Evolutionary conservation across 2,888 invertebrate genomes (phyloP).

Genomic region (Oligia strigilis): DNA sequence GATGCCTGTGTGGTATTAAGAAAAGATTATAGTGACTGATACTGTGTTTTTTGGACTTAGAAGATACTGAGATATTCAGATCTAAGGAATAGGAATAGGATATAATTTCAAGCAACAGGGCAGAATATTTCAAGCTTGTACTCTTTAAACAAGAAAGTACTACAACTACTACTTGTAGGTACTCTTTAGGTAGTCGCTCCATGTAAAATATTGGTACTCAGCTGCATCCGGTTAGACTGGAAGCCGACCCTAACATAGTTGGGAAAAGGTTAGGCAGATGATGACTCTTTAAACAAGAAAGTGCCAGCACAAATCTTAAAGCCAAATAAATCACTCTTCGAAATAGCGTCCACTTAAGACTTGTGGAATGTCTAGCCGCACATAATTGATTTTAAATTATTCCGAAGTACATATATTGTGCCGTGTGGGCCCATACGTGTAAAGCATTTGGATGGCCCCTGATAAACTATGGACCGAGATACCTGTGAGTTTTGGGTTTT

Average conservation of each 20-base stretch:
- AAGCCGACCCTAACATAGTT: no score
- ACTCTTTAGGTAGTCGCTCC: no score
- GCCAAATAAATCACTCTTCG: constrained; percentile 63
- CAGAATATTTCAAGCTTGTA: neutral
- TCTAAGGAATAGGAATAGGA: no score
- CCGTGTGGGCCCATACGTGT: constrained; percentile 73
- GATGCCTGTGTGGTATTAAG: neutral
- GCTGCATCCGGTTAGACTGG: no score
- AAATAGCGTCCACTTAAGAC: constrained; percentile 61
- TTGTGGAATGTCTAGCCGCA: constrained; percentile 74
- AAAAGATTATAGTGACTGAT: no score
- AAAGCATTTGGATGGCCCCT: constrained; percentile 74
- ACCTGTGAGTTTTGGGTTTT: constrained; percentile 64
- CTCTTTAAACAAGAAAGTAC: constrained; percentile 38
- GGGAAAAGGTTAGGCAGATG: no score
- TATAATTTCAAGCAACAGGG: constrained; percentile 3
- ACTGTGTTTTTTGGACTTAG: neutral
- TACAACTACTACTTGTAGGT: no score
- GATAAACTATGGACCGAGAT: constrained; percentile 72
- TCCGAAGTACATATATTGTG: constrained; percentile 75
- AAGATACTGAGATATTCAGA: neutral
- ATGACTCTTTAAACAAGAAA: constrained; percentile 39
- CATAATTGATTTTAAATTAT: constrained; percentile 81
- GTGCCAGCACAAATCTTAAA: constrained; percentile 35
- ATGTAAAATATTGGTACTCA: no score